phyloP scores from a whole-genome alignment of 2,888 invertebrate genomes.

The Diarsia brunnea region DNA sequence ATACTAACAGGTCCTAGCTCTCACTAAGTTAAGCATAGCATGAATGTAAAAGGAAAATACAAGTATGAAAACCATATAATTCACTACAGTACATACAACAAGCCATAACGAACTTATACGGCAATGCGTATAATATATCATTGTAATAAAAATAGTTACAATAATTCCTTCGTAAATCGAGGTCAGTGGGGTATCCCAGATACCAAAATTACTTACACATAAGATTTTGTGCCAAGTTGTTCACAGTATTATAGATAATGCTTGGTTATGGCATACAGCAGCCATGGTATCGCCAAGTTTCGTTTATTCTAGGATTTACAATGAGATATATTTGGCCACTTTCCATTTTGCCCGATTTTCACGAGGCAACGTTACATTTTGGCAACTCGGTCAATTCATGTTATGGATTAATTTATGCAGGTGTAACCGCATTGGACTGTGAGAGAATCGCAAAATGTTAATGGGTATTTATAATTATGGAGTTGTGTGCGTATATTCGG shows the following conservation, averaged over 20 bases:
- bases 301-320: constrained; percentile 65
- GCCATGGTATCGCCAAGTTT: constrained; percentile 63
- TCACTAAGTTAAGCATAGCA: background rate
- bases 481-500: background rate
- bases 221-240: constrained; percentile 65
- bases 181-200: constrained; percentile 47
- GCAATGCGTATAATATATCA: constrained; percentile 52
- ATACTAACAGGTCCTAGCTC: background rate
- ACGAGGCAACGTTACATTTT: constrained; percentile 45
- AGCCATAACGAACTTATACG: constrained; percentile 13
- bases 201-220: constrained; percentile 42
- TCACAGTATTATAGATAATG: constrained; percentile 55
- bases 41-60: constrained; percentile 1
- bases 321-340: constrained; percentile 73
- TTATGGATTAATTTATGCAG: constrained; percentile 60
- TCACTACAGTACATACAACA: background rate
- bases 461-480: constrained; percentile 4
- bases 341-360: constrained; percentile 69
- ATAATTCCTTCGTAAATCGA: constrained; percentile 43
- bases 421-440: constrained; percentile 38
- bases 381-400: constrained; percentile 52
- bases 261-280: constrained; percentile 55
- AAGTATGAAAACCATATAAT: background rate
- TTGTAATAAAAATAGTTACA: constrained; percentile 46
- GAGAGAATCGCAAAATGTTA: constrained; percentile 7